A percentile compares a stretch with the other conserved stretches of the same genome.
Conservation (phyloP, 1,140 invertebrate genomes). For the Aporrectodea caliginosa region DNA sequence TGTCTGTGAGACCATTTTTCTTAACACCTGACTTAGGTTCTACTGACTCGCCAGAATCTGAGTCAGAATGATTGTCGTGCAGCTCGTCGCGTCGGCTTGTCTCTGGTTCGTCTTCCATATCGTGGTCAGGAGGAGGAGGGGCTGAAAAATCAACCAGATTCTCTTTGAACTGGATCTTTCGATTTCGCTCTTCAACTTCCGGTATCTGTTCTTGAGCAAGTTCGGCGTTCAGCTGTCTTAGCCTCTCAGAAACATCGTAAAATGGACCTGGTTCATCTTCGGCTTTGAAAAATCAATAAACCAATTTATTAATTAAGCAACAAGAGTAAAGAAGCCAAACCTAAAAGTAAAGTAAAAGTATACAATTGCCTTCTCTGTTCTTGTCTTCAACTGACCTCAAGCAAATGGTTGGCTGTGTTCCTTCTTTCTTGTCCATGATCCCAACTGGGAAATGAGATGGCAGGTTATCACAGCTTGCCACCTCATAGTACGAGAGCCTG, state of each 20-base stretch:
- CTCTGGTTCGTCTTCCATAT: too few species aligned
- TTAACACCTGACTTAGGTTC: too few species aligned
- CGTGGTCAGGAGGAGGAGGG: slow-evolving; percentile 29
- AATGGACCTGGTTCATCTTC: background rate
- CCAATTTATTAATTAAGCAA: background rate
- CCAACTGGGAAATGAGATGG: too few species aligned
- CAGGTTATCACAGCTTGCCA: too few species aligned
- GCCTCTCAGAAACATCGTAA: slow-evolving; percentile 40
- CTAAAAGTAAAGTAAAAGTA: background rate
- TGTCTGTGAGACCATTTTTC: too few species aligned
- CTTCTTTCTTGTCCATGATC: too few species aligned
- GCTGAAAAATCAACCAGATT: slow-evolving; percentile 48
- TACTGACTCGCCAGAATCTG: too few species aligned
- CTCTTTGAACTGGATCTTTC: slow-evolving; percentile 47
- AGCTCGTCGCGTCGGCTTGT: too few species aligned
- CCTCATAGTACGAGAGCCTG: too few species aligned
- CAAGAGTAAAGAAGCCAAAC: background rate
- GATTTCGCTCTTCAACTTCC: slow-evolving; percentile 38
- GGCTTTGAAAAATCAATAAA: background rate
- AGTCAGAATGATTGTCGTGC: too few species aligned
- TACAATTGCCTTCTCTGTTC: background rate
- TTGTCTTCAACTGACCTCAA: background rate
- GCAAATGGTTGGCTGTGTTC: background rate
- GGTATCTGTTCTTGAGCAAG: slow-evolving; percentile 47
- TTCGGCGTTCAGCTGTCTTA: slow-evolving; percentile 48